Percentiles rank a stretch among this genome's conserved stretches.
Conservation (phyloP, 2,888 invertebrate species). For the Eupithecia centaureata region DNA sequence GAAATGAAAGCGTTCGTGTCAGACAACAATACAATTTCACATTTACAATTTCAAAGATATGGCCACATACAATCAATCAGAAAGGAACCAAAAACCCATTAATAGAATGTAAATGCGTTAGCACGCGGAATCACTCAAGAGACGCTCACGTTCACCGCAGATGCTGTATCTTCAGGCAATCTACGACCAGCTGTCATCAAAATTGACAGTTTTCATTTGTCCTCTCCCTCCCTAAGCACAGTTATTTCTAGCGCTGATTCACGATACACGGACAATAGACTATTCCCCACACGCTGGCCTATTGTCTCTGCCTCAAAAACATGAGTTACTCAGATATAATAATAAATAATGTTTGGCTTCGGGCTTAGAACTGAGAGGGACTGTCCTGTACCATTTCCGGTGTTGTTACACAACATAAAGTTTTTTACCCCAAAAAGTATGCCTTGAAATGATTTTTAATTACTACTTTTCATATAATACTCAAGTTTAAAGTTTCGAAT, state of each 20-base stretch:
- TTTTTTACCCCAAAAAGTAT: not conserved
- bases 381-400: not conserved
- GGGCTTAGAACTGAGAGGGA: constrained; percentile 2
- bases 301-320: constrained; percentile 51
- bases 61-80: not conserved
- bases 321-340: constrained; percentile 45
- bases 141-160: not conserved
- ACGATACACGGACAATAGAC: constrained; percentile 52
- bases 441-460: not conserved
- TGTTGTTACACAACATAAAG: not conserved
- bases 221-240: constrained; percentile 26
- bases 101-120: not conserved
- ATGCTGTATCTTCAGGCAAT: constrained; percentile 24
- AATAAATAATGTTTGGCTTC: constrained; percentile 29
- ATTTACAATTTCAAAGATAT: not conserved
- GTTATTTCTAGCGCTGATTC: constrained; percentile 45
- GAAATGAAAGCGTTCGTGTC: not conserved
- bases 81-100: not conserved
- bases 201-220: constrained; percentile 36
- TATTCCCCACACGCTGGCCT: constrained; percentile 49
- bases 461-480: too few species aligned
- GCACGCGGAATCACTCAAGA: constrained; percentile 2
- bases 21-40: not conserved
- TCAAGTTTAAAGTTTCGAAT: not conserved
- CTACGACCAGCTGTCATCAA: constrained; percentile 28